A percentile compares a stretch with the other conserved stretches of the same genome.
Evolutionary conservation across 2,888 invertebrate species (phyloP).

Genomic region (Notocelia uddmanniana): DNA sequence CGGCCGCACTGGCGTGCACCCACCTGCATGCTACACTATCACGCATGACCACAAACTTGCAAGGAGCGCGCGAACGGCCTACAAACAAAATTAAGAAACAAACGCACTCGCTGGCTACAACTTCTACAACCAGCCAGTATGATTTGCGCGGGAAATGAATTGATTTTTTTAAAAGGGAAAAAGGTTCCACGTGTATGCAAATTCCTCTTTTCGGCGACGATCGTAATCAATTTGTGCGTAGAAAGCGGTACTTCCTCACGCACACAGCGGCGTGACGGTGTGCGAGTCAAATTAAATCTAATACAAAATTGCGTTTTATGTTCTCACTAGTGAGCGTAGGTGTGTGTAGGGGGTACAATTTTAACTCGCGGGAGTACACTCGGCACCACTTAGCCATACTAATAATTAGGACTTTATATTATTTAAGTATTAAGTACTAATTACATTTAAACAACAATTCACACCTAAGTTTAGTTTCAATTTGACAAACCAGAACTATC

Average conservation of each 20-base stretch:
- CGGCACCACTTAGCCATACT: constrained; percentile 46
- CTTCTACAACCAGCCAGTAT: constrained; percentile 52
- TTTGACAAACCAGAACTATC: neutral
- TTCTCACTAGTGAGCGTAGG: constrained; percentile 78
- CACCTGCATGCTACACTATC: constrained; percentile 61
- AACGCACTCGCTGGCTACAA: constrained; percentile 43
- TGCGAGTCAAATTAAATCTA: constrained; percentile 84
- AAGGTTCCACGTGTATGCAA: constrained; percentile 77
- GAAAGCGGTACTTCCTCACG: constrained; percentile 72
- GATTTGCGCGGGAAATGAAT: constrained; percentile 63
- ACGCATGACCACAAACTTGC: constrained; percentile 69
- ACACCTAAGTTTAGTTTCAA: neutral
- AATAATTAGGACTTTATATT: constrained; percentile 21
- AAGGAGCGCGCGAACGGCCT: constrained; percentile 34
- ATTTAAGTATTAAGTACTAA: constrained; percentile 13
- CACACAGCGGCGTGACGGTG: constrained; percentile 60
- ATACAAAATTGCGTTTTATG: constrained; percentile 86
- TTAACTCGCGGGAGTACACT: constrained; percentile 78
- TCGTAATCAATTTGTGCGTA: constrained; percentile 85
- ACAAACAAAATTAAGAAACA: constrained; percentile 52
- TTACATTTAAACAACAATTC: neutral
- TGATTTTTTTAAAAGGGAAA: constrained; percentile 62
- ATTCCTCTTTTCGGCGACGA: constrained; percentile 81
- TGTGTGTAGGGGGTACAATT: constrained; percentile 81
- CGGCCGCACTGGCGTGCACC: constrained; percentile 68